phyloP scores from a whole-genome alignment of 1,140 invertebrate species.

The Pentalonia nigronervosa region DNA sequence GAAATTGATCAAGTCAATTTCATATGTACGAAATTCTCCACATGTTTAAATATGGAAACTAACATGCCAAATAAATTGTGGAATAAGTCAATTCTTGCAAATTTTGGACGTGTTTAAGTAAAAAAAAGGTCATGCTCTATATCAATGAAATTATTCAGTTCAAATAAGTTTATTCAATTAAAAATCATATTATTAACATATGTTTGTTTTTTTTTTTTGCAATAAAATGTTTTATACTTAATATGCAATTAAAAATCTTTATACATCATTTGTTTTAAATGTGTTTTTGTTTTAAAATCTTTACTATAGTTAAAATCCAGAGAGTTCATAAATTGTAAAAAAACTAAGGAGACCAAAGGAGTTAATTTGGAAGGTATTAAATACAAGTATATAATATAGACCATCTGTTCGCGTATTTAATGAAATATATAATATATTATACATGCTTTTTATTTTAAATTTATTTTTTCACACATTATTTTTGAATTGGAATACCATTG shows the following conservation, averaged over 20 bases:
- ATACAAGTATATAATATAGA: not conserved
- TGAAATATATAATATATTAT: too few relatives aligned
- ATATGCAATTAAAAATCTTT: not conserved
- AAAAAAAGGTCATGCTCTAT: not conserved
- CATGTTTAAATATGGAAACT: conserved; percentile 37
- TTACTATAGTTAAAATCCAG: too few relatives aligned
- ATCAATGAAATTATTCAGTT: not conserved
- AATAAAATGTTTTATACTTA: not conserved
- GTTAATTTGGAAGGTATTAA: not conserved
- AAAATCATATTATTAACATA: not conserved
- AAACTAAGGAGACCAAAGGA: not conserved
- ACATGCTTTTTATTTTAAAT: not conserved
- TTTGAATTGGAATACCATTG: too few relatives aligned
- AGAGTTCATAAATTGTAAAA: too few relatives aligned
- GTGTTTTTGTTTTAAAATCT: not conserved
- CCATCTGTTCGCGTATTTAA: not conserved
- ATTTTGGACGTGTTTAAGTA: not conserved
- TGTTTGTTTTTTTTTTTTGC: not conserved
- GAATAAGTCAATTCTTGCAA: not conserved
- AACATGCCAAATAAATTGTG: not conserved
- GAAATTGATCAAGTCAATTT: not conserved
- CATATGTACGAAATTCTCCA: not conserved
- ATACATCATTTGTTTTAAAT: not conserved
- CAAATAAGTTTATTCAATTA: not conserved
- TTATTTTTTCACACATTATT: not conserved